A percentile compares a stretch with the other conserved stretches of the same genome.
These are phyloP conservation scores for Eurystomus gularis DNA, from an alignment of 2,113 vertebrate species.

Conservation along the genomic window DNA sequence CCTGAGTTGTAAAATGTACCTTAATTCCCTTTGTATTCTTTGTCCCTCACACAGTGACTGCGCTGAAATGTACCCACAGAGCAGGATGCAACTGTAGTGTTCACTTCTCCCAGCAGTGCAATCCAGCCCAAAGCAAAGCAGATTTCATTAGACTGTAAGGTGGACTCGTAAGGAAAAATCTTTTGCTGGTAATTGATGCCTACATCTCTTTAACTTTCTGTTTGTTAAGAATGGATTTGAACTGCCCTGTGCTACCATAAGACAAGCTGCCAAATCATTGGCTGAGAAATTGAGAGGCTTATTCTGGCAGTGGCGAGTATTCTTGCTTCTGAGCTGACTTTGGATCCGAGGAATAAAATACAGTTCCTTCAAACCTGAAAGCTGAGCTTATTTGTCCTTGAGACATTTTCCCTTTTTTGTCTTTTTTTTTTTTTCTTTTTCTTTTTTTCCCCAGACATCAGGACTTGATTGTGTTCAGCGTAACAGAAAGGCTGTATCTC, in stretches of 20 bases:
- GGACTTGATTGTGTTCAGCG: background rate
- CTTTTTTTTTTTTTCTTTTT: too few species aligned
- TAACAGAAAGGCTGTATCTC: background rate
- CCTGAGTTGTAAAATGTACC: background rate
- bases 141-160: background rate
- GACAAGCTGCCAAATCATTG: background rate
- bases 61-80: background rate
- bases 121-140: background rate
- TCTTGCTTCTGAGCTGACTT: background rate
- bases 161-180: background rate
- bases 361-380: background rate
- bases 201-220: background rate
- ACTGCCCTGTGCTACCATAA: background rate
- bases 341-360: background rate
- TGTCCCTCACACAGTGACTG: background rate
- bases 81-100: background rate
- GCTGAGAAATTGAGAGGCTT: background rate
- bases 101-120: background rate
- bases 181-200: background rate
- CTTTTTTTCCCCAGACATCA: background rate
- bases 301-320: background rate
- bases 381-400: background rate
- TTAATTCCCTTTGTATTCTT: background rate
- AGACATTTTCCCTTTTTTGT: fast-evolving
- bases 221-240: background rate